These are phyloP conservation scores for Adelognathus sp. DNA, from an alignment of 2,888 invertebrate species.

Conservation along the genomic window DNA sequence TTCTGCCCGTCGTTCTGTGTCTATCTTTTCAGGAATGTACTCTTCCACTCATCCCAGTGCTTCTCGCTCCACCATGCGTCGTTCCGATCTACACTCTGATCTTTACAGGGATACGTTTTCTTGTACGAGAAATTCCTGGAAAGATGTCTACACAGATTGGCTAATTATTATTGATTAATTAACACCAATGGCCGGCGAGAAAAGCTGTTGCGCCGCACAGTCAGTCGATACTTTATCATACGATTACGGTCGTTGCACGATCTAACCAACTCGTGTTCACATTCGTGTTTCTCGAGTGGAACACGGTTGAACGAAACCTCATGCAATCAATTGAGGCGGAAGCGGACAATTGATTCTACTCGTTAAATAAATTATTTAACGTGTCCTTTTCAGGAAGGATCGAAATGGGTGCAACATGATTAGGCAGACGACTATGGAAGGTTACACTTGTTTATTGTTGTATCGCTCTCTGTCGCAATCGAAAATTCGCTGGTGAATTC, in stretches of 20 bases:
- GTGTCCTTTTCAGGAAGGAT: not conserved
- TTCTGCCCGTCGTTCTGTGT: constrained; percentile 50
- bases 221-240: constrained; percentile 7
- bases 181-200: constrained; percentile 23
- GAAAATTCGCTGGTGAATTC: constrained; percentile 3
- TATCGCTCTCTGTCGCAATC: constrained; percentile 1
- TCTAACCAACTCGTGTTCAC: constrained; percentile 20
- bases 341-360: not conserved
- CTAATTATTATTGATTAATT: constrained; percentile 59
- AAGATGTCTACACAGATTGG: constrained; percentile 54
- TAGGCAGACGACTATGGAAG: constrained; percentile 2
- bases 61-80: constrained; percentile 25
- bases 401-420: not conserved
- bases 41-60: constrained; percentile 24
- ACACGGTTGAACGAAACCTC: constrained; percentile 4
- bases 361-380: constrained; percentile 24
- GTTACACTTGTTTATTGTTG: not conserved
- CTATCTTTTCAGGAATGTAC: constrained; percentile 60
- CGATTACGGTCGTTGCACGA: constrained; percentile 6
- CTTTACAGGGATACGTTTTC: constrained; percentile 33
- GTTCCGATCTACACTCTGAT: constrained; percentile 33
- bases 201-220: constrained; percentile 4
- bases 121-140: constrained; percentile 40
- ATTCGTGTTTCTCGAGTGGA: constrained; percentile 18
- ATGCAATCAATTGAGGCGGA: not conserved